Evolutionary conservation across 2,888 invertebrate species (phyloP), one percentile per base, ranked within the genome.

Genomic region (Folsomia manolachei): DNA sequence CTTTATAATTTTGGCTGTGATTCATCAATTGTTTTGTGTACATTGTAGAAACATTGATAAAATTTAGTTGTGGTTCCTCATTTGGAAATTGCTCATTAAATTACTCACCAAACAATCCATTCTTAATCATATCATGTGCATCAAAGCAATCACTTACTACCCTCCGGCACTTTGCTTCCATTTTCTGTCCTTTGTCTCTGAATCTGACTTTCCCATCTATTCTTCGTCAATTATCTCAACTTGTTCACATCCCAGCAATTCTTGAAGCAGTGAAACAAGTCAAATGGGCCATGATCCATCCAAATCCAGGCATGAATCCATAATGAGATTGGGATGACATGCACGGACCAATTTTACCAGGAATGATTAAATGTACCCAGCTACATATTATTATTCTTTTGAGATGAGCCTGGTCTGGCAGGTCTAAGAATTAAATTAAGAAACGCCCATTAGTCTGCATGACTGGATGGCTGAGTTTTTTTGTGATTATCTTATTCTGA

Each of bases 11-110:
- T 39, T 39, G 39, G 14, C 39, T 9, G 39, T 39, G 39, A 39
- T 56, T 51, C 51, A 51, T 11, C 18, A 11, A 19, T 7, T 56
- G 21, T 14, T 56, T 56, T 56, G 19, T 56, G 19, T 56, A 14
- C 11, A 56, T 56, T 56, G 21, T 56, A 19, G 4, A n/a, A n/a
- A n/a, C n/a, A n/a, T n/a, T n/a, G n/a, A 14, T n/a, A 56, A 56
- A 19, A 21, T 56, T 56, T 19, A 56, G 56, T 56, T 56, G 56
- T 56, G 56, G 18, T 14, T 56, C 19, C 18, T 56, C 56, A 56
- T 56, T 56, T 19, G 56, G 39, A 56, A 19, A 56, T 56, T 56
- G 56, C 19, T 56, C 56, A 56, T 56, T 56, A 56, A 56, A 56
- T 56, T 56, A 56, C 11, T 19, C 56, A 56, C 21, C 56, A 56